phyloP scores from a whole-genome alignment of 2,113 vertebrate species.

The Gobiocypris rarus region DNA sequence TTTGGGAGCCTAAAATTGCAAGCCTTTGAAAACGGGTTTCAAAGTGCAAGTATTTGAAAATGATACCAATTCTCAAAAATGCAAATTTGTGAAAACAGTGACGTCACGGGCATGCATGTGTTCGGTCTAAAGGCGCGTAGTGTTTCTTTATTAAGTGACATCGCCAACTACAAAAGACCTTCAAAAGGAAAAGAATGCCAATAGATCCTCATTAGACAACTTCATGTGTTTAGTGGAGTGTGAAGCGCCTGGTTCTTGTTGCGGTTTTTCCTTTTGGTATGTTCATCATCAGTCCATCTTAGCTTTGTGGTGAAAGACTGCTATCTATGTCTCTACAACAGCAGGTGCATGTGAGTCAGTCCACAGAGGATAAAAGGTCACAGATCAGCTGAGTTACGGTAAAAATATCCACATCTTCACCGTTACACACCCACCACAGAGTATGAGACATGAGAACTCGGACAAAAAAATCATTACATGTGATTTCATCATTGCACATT shows the following conservation, averaged over 20 bases:
- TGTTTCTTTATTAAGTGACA: no score
- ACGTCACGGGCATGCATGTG: no score
- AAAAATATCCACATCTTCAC: constrained; percentile 58
- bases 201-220: neutral
- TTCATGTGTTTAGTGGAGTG: neutral
- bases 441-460: constrained; percentile 10
- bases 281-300: neutral
- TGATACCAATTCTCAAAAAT: no score
- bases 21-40: no score
- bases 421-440: constrained; percentile 54
- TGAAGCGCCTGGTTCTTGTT: neutral
- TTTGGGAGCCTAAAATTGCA: no score
- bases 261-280: constrained; percentile 13
- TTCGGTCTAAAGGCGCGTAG: no score
- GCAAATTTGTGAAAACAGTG: no score
- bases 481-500: neutral
- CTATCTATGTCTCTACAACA: constrained; percentile 55
- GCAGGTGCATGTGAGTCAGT: constrained; percentile 74
- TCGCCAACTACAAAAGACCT: no score
- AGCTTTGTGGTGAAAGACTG: neutral
- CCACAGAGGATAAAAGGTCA: constrained; percentile 51
- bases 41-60: no score
- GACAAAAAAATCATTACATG: neutral
- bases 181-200: neutral
- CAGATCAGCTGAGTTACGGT: constrained; percentile 68